Evolutionary conservation across 1,140 invertebrate species (phyloP), one percentile per base, ranked within the genome.

Genomic region (Nylanderia fulva): DNA sequence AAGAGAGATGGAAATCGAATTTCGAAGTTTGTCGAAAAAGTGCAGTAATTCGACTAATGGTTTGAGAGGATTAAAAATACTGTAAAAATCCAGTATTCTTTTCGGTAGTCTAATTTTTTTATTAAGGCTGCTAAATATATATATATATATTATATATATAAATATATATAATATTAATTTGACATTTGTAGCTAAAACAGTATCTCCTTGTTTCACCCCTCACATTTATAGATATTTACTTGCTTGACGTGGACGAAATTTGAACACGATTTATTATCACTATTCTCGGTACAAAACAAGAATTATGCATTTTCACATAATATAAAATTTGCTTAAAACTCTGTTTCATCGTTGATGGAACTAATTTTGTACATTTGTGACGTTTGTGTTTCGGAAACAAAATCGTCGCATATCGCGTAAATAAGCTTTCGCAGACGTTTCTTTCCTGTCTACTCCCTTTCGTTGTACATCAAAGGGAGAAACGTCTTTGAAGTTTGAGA

Each of bases 1-100:
- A 76, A 74, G 71, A 64, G 48, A 76, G 24, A 48, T 39, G 68
- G 7, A 58, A 36, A 63, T 69, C 80, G 80, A 74, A 76, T 84
- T 76, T 63, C n/a, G 18, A 60, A 85, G 84, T 85, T 86, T 72
- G 77, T 82, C 36, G 36, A 11, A 71, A 82, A 82, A 82, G 58
- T 82, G n/a, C 27, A 33, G 71, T 82, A 60, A 82, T 18, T 72
- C 11, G 18, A 58, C 39, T 60, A 27, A 56, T 52, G 13, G 1
- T 42, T 13, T 58, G 7, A 6, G 18, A 13, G 15, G 71, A 29
- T n/a, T n/a, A 27, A 72, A 72, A 72, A 72, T 64, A 18, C 3
- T 27, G 29, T 21, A 2, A 39, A 2, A 39, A 80, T 56, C 4
- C 15, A 15, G 27, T 27, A 56, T 56, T 54, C 11, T 56, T 42